phyloP scores from a whole-genome alignment of 2,113 vertebrate species.

The Hylia prasina region DNA sequence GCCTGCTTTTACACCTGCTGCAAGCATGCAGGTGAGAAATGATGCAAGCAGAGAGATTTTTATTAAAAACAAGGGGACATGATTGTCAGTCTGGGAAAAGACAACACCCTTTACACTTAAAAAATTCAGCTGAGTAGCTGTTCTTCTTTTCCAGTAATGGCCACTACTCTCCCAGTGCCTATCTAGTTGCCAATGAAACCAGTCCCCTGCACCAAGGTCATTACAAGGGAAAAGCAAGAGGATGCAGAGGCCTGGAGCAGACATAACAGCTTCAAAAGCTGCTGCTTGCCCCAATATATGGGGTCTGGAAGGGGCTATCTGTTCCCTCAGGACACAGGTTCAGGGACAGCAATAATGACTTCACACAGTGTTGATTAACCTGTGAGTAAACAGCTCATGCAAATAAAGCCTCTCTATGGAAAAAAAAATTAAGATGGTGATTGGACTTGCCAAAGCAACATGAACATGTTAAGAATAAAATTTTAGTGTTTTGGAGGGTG shows the following conservation, averaged over 20 bases:
- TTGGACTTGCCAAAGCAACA: not conserved
- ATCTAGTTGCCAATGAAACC: fast-evolving
- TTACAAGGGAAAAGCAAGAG: not conserved
- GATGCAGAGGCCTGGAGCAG: not conserved
- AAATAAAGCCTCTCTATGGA: not conserved
- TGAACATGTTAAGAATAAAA: not conserved
- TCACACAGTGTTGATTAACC: not conserved
- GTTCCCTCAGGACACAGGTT: not conserved
- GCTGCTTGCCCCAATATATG: not conserved
- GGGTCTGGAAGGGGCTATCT: not conserved
- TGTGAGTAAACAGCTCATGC: not conserved
- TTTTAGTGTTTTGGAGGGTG: not conserved
- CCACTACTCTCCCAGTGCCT: not conserved
- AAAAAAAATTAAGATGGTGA: not conserved
- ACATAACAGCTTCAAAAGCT: not conserved
- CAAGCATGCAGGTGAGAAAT: not conserved
- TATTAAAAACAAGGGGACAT: not conserved
- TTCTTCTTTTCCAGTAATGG: not conserved
- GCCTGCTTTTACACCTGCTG: not conserved
- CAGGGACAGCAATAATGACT: not conserved
- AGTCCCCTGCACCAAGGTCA: not conserved
- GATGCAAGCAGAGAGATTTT: not conserved
- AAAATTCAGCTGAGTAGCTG: not conserved
- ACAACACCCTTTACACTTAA: not conserved
- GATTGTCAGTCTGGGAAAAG: not conserved